These are phyloP conservation scores for Diorhabda carinulata DNA, from an alignment of 1,140 invertebrate genomes.

Conservation along the genomic window DNA sequence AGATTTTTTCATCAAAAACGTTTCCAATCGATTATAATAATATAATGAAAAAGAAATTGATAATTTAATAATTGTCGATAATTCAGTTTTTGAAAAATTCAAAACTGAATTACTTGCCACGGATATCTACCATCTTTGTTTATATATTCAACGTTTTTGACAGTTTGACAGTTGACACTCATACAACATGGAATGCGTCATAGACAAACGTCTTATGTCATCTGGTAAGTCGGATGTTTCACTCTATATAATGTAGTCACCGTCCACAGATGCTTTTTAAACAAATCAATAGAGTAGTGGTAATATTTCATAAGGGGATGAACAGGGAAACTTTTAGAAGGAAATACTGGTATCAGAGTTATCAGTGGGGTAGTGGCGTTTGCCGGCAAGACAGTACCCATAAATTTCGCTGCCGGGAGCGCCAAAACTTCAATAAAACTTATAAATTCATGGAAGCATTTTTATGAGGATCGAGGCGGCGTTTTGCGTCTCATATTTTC, in stretches of 20 bases:
- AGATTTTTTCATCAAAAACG: too few species aligned
- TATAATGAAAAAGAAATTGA: too few species aligned
- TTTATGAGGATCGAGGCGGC: conserved; percentile 10
- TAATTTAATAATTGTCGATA: too few species aligned
- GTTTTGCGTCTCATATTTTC: conserved; percentile 14
- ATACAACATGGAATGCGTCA: too few species aligned
- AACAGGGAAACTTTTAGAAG: background rate
- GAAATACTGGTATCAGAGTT: background rate
- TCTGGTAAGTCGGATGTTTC: too few species aligned
- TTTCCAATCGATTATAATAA: too few species aligned
- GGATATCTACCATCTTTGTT: too few species aligned
- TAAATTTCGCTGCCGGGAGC: conserved; percentile 9
- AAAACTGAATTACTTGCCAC: too few species aligned
- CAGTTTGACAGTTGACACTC: too few species aligned
- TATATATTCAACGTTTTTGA: too few species aligned
- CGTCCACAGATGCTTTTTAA: background rate
- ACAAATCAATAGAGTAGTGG: background rate
- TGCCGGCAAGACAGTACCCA: conserved; percentile 1
- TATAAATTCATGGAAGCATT: conserved; percentile 21
- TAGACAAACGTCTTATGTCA: too few species aligned
- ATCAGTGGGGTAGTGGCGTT: background rate
- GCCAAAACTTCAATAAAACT: conserved; percentile 20
- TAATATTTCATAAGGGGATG: background rate
- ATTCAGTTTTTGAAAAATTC: too few species aligned
- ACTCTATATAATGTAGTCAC: background rate